A percentile compares a stretch with the other conserved stretches of the same genome.
phyloP scores from a whole-genome alignment of 1,140 invertebrate genomes.

The Oncopodura yosiiana region DNA sequence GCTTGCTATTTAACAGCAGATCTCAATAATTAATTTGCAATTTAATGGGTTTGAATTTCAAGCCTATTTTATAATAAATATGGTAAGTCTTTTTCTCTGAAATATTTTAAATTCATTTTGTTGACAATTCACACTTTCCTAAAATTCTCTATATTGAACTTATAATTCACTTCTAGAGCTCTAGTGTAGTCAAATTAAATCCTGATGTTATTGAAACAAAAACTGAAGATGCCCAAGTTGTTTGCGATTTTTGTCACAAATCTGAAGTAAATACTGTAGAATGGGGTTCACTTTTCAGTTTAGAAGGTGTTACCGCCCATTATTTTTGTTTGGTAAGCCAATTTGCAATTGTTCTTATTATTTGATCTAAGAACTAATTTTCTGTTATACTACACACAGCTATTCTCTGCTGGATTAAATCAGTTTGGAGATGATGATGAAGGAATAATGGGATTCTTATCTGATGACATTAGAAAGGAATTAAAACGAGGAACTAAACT shows the following conservation, averaged over 20 bases:
- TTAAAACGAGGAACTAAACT: conserved; percentile 46
- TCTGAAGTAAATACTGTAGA: conserved; percentile 19
- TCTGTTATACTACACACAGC: conserved; percentile 37
- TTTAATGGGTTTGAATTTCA: no score
- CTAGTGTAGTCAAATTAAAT: conserved; percentile 22
- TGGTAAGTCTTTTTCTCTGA: no score
- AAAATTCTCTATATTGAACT: no score
- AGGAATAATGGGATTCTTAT: conserved; percentile 53
- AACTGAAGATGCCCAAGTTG: background rate
- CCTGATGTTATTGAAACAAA: conserved; percentile 16
- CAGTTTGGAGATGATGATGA: conserved; percentile 51
- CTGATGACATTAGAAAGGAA: conserved; percentile 50
- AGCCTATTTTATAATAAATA: no score
- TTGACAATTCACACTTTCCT: no score
- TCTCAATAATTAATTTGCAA: no score
- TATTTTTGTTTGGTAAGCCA: conserved; percentile 33
- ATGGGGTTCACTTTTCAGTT: conserved; percentile 27
- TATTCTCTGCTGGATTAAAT: conserved; percentile 50
- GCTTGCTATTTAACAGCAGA: no score
- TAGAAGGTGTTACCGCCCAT: conserved; percentile 17
- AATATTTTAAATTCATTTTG: no score
- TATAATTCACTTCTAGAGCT: no score
- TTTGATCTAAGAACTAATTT: no score
- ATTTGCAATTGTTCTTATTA: no score
- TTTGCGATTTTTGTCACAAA: conserved; percentile 22